Evolutionary conservation across 2,113 vertebrate species (phyloP).

Genomic region (Pseudopodoces humilis): DNA sequence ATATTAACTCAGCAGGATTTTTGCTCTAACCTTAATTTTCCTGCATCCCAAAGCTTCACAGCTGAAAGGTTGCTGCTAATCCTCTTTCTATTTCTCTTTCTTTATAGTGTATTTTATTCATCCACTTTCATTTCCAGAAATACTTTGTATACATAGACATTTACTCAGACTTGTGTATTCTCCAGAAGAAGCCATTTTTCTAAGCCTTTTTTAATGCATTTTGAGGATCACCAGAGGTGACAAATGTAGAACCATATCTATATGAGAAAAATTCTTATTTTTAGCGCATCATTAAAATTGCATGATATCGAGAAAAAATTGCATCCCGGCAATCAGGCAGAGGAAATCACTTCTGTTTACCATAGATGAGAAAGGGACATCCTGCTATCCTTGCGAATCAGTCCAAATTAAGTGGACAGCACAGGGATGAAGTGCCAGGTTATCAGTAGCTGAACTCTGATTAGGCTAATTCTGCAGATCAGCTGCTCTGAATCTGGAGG

Average conservation of each 20-base stretch:
- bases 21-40: constrained; percentile 65
- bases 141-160: constrained; percentile 67
- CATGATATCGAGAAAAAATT: background rate
- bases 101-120: constrained; percentile 66
- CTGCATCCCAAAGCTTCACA: constrained; percentile 58
- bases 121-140: constrained; percentile 69
- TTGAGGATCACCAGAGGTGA: constrained; percentile 42
- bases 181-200: constrained; percentile 49
- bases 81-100: constrained; percentile 66
- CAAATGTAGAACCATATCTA: background rate
- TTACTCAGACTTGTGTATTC: constrained; percentile 67
- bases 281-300: background rate
- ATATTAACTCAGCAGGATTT: constrained; percentile 67
- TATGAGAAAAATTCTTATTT: background rate
- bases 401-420: background rate
- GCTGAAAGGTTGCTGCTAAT: constrained; percentile 72
- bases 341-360: background rate
- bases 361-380: background rate
- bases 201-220: constrained; percentile 71
- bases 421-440: background rate
- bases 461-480: constrained; percentile 17
- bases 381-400: background rate
- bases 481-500: background rate
- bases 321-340: background rate
- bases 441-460: background rate